A percentile compares a stretch with the other conserved stretches of the same genome.
These are phyloP conservation scores for Pica pica DNA, from an alignment of 2,113 vertebrate genomes.

Conservation along the genomic window DNA sequence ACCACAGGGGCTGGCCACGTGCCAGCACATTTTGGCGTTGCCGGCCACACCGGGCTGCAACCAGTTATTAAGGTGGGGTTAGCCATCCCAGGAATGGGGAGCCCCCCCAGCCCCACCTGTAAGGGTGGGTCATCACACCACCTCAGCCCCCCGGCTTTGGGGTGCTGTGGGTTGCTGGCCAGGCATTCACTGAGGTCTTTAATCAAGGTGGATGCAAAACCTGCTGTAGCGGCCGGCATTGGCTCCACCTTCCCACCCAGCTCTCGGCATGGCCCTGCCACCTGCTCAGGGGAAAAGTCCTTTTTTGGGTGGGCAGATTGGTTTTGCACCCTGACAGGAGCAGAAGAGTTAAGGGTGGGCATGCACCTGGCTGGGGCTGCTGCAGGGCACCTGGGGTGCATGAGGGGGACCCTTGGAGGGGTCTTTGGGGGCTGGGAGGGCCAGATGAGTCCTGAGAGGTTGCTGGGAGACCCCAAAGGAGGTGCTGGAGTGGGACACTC, in stretches of 20 bases:
- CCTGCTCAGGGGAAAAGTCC: background rate
- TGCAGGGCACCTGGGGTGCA: too few relatives aligned
- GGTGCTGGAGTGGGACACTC: background rate
- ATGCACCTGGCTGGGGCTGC: background rate
- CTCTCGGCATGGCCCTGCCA: background rate
- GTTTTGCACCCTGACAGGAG: background rate
- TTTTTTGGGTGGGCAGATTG: too few relatives aligned
- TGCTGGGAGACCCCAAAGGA: background rate
- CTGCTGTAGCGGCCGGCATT: rapidly evolving
- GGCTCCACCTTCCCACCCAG: background rate
- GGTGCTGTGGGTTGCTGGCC: background rate
- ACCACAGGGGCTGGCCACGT: background rate
- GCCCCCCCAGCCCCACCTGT: background rate
- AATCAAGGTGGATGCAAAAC: background rate
- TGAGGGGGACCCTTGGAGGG: background rate
- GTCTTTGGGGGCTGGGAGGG: background rate
- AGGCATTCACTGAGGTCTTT: background rate
- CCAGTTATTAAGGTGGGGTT: background rate
- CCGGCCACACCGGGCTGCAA: rapidly evolving
- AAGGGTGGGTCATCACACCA: background rate
- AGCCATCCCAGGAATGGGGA: background rate
- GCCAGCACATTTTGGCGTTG: rapidly evolving
- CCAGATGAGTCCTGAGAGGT: background rate
- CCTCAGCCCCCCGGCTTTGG: background rate
- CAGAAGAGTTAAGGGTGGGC: background rate